Base-by-base conservation (phyloP, 2,888 invertebrate species). In the Aphodius sticticus region DNA sequence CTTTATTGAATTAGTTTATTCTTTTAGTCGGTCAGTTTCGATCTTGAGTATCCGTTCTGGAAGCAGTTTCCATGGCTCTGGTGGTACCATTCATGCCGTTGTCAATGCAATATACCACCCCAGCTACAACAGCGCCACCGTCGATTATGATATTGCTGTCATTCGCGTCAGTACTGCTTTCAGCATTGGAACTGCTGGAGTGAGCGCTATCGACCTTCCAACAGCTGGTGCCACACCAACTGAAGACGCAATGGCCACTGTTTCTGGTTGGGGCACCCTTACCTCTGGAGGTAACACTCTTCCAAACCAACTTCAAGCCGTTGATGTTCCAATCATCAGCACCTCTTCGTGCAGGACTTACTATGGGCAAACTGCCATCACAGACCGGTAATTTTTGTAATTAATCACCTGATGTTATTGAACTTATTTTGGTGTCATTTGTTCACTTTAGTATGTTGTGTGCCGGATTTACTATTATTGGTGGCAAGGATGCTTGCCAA, bases 401-500 rank as follows among this genome's bases (percentile, higher is more conserved):
- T 53, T 1, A 53, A 53, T 12, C 12, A 3, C 53, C 1, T 53
- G 12, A 7, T 53, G 53, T 53, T 36, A 15, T 5, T 71, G 14
- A 15, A 6, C 70, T 70, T 16, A 37, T 16, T 26, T 72, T 38
- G 6, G 9, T 15, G 7, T 71, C 38, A 38, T 78, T 69, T 6
- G 4, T 38, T n/a, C 12, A 9, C 16, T 38, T 74, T 70, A 89
- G 90, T 26, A 92, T 92, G 92, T 90, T 92, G 84, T 92, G 92
- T 78, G 92, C 92, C 0, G 92, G 91, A 0, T 90, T 90, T 16
- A 89, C 90, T 82, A 87, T 84, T 0, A 26, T 26, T 53, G 88
- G 91, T 0, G 90, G 91, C 2, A 90, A 90, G 76, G 92, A 92
- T 84, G 90, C 91, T 78, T 92, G 92, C 78, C 91, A 92, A 88